A percentile compares a stretch with the other conserved stretches of the same genome.
Conservation (phyloP, 2,113 vertebrate genomes). For the Aegotheles bennettii region DNA sequence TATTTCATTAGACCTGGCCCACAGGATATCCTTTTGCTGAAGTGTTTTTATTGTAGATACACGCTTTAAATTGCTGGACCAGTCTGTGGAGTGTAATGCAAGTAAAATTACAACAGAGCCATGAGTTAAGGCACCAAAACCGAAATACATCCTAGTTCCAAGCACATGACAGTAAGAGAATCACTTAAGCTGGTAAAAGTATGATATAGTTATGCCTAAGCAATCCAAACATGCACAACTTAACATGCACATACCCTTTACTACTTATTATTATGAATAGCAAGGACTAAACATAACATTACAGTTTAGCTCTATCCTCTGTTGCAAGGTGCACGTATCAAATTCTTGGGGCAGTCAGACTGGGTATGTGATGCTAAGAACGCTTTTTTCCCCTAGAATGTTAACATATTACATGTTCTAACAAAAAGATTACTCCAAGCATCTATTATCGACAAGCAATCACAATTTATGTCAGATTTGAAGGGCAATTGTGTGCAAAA, state of each 20-base stretch:
- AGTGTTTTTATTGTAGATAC: background rate
- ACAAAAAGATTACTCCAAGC: background rate
- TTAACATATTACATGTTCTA: background rate
- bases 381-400: background rate
- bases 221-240: background rate
- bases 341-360: background rate
- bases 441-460: background rate
- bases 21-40: background rate
- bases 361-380: background rate
- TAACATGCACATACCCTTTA: background rate
- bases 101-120: background rate
- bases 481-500: background rate
- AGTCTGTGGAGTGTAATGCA: background rate
- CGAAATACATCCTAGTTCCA: background rate
- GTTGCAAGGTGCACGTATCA: rapidly evolving
- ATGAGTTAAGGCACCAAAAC: background rate
- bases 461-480: background rate
- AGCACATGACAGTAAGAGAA: background rate
- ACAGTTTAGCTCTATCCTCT: background rate
- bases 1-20: background rate
- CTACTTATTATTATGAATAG: background rate
- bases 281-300: background rate
- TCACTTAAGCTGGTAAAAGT: background rate
- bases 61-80: background rate
- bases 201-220: background rate